Evolutionary conservation across 1,140 invertebrate species (phyloP).

Genomic region (Atta colombica): DNA sequence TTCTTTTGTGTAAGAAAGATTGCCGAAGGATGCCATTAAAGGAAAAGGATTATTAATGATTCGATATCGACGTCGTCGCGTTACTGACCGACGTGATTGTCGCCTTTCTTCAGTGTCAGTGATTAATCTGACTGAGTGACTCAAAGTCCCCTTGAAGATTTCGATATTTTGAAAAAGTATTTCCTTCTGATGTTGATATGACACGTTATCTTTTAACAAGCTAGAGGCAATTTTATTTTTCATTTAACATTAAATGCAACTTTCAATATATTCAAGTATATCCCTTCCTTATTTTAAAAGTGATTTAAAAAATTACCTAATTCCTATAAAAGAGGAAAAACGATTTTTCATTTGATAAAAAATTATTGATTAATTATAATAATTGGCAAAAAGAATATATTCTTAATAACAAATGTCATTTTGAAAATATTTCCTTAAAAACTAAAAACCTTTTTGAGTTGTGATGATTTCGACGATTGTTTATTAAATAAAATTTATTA

Average conservation of each 20-base stretch:
- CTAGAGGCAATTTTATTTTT: neutral
- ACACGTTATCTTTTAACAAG: neutral
- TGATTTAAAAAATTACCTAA: no score
- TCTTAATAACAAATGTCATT: no score
- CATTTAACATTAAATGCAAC: neutral
- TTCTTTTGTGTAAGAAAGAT: conserved; percentile 25
- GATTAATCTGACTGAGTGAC: conserved; percentile 69
- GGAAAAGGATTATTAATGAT: conserved; percentile 71
- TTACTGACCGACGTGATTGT: conserved; percentile 55
- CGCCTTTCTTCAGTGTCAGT: conserved; percentile 62
- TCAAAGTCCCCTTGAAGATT: conserved; percentile 45
- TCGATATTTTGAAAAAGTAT: conserved; percentile 10
- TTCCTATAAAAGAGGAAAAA: no score
- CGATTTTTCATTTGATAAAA: no score
- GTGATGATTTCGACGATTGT: no score
- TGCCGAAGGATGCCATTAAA: conserved; percentile 9
- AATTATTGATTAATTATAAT: no score
- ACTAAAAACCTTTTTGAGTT: no score
- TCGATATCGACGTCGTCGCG: conserved; percentile 53
- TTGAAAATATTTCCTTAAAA: no score
- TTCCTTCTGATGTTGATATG: neutral
- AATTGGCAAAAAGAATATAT: no score
- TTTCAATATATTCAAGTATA: neutral
- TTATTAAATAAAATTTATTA: no score
- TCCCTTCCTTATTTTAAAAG: no score